A percentile compares a stretch with the other conserved stretches of the same genome.
These are phyloP conservation scores for Copidosoma aretas DNA, from an alignment of 2,888 invertebrate species.

Conservation along the genomic window DNA sequence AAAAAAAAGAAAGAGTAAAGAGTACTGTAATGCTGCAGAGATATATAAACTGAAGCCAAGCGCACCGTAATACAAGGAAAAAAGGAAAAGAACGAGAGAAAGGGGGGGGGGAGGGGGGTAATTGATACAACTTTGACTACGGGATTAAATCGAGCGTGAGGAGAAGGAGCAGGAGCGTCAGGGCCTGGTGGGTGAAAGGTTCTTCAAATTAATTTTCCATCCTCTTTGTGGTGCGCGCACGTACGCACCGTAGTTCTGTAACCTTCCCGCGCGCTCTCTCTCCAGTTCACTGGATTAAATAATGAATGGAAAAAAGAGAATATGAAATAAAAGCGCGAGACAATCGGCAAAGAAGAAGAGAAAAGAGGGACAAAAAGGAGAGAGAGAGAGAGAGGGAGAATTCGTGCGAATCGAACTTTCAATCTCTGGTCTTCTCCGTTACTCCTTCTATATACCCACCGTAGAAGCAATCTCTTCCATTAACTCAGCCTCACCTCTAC, in stretches of 20 bases:
- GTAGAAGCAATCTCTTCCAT: slow-evolving; percentile 51
- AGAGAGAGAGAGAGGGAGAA: slow-evolving; percentile 22
- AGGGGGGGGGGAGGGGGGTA: slow-evolving; percentile 37
- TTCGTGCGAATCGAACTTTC: slow-evolving; percentile 46
- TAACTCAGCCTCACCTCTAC: slow-evolving; percentile 37
- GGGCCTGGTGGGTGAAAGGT: slow-evolving; percentile 43
- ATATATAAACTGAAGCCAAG: slow-evolving; percentile 1
- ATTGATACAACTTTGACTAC: slow-evolving; percentile 50
- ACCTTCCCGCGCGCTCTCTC: no score
- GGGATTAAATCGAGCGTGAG: slow-evolving; percentile 51
- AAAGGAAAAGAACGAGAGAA: neutral
- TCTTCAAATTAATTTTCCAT: slow-evolving; percentile 50
- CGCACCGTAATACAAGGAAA: neutral
- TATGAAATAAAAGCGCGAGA: no score
- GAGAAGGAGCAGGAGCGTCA: slow-evolving; percentile 14
- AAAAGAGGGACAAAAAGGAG: slow-evolving; percentile 3
- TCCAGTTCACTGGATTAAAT: no score
- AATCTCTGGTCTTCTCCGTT: slow-evolving; percentile 39
- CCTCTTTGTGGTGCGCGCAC: slow-evolving; percentile 15
- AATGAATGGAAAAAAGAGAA: no score
- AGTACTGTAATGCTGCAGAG: neutral
- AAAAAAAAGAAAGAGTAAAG: slow-evolving; percentile 10
- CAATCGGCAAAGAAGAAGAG: neutral
- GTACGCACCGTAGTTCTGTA: neutral
- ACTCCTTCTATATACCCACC: slow-evolving; percentile 19